These are phyloP conservation scores for Tachyglossus aculeatus DNA, from an alignment of 2,797 vertebrate genomes.

Conservation along the genomic window DNA sequence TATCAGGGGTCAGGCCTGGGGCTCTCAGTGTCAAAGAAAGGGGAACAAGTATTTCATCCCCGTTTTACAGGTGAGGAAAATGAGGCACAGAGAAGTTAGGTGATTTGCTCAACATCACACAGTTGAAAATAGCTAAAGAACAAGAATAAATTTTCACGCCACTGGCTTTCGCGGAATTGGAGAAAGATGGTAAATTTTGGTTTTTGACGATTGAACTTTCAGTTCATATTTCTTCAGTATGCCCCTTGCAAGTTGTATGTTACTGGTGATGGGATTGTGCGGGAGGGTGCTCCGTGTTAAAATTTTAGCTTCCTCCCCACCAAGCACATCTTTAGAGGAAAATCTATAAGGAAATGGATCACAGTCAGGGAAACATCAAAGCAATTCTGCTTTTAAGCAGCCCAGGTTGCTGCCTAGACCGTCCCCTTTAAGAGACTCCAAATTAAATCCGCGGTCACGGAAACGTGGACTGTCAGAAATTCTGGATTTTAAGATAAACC, in stretches of 20 bases:
- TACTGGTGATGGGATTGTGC: no score
- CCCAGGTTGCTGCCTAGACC: background rate
- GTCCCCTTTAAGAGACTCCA: background rate
- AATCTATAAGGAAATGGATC: background rate
- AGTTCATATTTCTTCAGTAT: background rate
- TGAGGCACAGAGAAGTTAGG: no score
- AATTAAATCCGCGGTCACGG: background rate
- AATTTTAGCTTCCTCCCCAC: background rate
- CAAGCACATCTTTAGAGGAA: background rate
- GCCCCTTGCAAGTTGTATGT: constrained; percentile 7
- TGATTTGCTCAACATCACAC: no score
- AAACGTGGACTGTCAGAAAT: constrained; percentile 2
- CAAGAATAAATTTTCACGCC: no score
- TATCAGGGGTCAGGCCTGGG: no score
- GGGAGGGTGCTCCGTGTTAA: background rate
- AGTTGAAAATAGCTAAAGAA: no score
- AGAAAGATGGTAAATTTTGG: no score
- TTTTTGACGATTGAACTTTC: no score
- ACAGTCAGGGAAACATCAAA: constrained; percentile 24
- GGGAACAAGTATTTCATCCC: no score
- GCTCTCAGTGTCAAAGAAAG: no score
- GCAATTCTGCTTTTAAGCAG: background rate
- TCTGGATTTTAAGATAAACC: constrained; percentile 19
- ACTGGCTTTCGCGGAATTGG: no score
- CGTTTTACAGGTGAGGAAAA: no score